Evolutionary conservation across 2,113 vertebrate genomes (phyloP).

Genomic region (Epinephelus fuscoguttatus): DNA sequence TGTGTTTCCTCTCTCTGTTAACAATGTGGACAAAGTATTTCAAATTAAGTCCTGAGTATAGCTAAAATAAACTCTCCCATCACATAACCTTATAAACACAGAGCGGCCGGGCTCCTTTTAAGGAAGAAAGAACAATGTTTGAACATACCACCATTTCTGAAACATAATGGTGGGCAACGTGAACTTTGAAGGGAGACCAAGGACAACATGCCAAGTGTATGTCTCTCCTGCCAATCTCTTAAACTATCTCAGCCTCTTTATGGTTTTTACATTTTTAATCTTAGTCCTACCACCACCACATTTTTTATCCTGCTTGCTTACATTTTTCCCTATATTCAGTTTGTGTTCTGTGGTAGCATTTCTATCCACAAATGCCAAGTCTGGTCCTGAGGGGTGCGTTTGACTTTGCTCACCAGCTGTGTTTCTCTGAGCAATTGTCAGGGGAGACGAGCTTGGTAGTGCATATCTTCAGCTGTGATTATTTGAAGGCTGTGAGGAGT

Average conservation of each 20-base stretch:
- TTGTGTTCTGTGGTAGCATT: conserved; percentile 15
- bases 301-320: background rate
- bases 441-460: conserved; percentile 12
- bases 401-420: conserved; percentile 57
- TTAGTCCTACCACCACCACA: background rate
- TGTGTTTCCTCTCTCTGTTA: conserved; percentile 21
- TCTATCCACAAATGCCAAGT: conserved; percentile 1
- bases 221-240: conserved; percentile 3
- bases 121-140: conserved; percentile 61
- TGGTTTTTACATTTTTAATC: conserved; percentile 4
- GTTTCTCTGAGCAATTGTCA: conserved; percentile 5
- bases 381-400: background rate
- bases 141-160: conserved; percentile 56
- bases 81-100: conserved; percentile 52
- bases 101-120: conserved; percentile 44
- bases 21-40: conserved; percentile 54
- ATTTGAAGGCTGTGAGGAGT: conserved; percentile 18
- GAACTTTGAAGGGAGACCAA: conserved; percentile 49
- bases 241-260: background rate
- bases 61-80: conserved; percentile 65
- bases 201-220: conserved; percentile 45
- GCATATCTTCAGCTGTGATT: conserved; percentile 13
- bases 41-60: conserved; percentile 51
- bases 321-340: conserved; percentile 21
- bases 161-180: conserved; percentile 41